These are phyloP conservation scores for Hirundichthys speculiger DNA, from an alignment of 2,113 vertebrate species.

Conservation along the genomic window DNA sequence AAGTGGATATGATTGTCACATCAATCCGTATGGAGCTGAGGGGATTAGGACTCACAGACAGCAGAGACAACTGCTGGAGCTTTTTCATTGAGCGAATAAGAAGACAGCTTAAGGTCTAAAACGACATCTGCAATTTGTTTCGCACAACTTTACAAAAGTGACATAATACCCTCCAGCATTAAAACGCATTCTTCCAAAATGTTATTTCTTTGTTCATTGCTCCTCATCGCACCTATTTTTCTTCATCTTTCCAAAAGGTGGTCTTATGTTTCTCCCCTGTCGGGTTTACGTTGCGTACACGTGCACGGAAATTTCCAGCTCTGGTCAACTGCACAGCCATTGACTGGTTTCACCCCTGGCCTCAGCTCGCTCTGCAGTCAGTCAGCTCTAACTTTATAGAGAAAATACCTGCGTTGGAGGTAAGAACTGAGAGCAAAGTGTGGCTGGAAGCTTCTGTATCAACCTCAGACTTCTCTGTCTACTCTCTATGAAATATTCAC, in stretches of 20 bases:
- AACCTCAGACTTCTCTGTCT: no score
- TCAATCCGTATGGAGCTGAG: slow-evolving; percentile 81
- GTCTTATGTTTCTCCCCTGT: slow-evolving; percentile 82
- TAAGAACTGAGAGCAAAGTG: slow-evolving; percentile 25
- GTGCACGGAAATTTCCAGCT: slow-evolving; percentile 77
- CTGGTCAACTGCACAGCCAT: slow-evolving; percentile 76
- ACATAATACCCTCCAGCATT: background rate
- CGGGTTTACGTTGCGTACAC: slow-evolving; percentile 78
- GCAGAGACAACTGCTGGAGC: slow-evolving; percentile 81
- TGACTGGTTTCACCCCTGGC: slow-evolving; percentile 77
- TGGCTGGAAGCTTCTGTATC: no score
- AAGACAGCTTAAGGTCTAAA: slow-evolving; percentile 81
- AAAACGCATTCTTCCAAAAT: background rate
- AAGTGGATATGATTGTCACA: slow-evolving; percentile 77
- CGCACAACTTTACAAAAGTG: no score
- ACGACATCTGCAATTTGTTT: no score
- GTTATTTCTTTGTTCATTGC: background rate
- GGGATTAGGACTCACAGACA: slow-evolving; percentile 74
- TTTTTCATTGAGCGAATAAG: slow-evolving; percentile 86
- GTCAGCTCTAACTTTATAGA: slow-evolving; percentile 80
- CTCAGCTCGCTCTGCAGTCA: slow-evolving; percentile 71
- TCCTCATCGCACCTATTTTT: background rate
- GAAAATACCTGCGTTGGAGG: slow-evolving; percentile 77
- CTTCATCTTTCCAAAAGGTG: slow-evolving; percentile 58
- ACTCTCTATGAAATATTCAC: background rate